A percentile compares a stretch with the other conserved stretches of the same genome.
phyloP scores from a whole-genome alignment of 2,797 vertebrate species.

The Trachops cirrhosus region DNA sequence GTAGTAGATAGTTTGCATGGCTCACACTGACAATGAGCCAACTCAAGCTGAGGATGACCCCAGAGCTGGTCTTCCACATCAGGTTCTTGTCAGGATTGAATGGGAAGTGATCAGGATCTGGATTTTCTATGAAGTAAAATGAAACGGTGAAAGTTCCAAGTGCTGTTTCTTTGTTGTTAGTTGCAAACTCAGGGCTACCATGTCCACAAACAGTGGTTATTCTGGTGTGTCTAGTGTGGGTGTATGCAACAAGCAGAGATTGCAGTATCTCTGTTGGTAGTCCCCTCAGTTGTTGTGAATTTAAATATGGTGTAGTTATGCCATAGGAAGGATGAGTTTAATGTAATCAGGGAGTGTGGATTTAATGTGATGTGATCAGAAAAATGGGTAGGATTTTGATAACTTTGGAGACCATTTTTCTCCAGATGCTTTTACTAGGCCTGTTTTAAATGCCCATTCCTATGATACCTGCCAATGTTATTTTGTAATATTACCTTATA shows the following conservation, averaged over 20 bases:
- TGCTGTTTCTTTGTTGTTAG: not conserved
- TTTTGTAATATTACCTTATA: not conserved
- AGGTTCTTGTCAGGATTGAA: not conserved
- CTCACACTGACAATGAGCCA: not conserved
- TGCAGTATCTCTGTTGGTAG: not conserved
- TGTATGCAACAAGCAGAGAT: not conserved
- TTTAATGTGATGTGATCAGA: not conserved
- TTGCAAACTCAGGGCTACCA: not conserved
- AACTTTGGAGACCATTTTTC: not conserved
- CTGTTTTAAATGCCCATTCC: not conserved
- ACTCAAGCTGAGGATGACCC: not conserved
- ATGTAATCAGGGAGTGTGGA: not conserved
- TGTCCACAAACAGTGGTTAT: not conserved
- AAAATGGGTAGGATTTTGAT: not conserved
- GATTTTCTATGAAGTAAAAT: not conserved
- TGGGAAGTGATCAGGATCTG: not conserved
- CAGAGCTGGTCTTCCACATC: not conserved
- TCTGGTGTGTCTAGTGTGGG: not conserved
- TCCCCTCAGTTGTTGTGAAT: not conserved
- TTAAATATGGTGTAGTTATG: not conserved
- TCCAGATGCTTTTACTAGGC: not conserved
- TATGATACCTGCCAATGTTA: not conserved
- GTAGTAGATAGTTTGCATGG: not conserved
- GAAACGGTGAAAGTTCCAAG: not conserved
- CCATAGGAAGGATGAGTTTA: not conserved